phyloP scores from a whole-genome alignment of 1,140 invertebrate species.

The Chironomus striatipennis region DNA sequence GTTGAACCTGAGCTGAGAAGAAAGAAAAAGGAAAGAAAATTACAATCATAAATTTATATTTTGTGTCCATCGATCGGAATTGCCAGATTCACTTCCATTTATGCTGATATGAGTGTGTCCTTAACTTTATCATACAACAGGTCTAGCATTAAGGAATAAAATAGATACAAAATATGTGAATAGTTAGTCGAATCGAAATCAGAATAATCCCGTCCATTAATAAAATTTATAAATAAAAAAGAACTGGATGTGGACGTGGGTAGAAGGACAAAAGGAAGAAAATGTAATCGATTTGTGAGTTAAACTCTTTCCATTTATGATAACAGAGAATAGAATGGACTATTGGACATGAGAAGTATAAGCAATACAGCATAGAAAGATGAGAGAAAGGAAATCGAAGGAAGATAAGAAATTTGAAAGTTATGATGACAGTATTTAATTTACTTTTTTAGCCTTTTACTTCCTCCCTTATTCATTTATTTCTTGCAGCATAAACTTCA shows the following conservation, averaged over 20 bases:
- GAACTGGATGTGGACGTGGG: background rate
- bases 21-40: background rate
- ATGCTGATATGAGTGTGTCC: background rate
- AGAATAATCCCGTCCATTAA: conserved; percentile 1
- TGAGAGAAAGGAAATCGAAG: background rate
- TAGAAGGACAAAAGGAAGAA: background rate
- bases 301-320: background rate
- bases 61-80: conserved; percentile 8
- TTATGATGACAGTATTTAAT: conserved; percentile 21
- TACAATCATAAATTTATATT: conserved; percentile 20
- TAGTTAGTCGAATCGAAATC: background rate
- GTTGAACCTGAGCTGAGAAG: background rate
- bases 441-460: background rate
- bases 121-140: background rate
- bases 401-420: background rate
- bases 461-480: background rate
- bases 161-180: background rate
- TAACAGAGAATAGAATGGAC: background rate
- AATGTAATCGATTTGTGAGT: conserved; percentile 21
- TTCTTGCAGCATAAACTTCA: too few species aligned
- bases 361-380: background rate
- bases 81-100: background rate
- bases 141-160: background rate
- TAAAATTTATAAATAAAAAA: background rate
- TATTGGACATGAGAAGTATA: background rate